Evolutionary conservation across 2,888 invertebrate genomes (phyloP).

Genomic region (Nemapogon koenigi): DNA sequence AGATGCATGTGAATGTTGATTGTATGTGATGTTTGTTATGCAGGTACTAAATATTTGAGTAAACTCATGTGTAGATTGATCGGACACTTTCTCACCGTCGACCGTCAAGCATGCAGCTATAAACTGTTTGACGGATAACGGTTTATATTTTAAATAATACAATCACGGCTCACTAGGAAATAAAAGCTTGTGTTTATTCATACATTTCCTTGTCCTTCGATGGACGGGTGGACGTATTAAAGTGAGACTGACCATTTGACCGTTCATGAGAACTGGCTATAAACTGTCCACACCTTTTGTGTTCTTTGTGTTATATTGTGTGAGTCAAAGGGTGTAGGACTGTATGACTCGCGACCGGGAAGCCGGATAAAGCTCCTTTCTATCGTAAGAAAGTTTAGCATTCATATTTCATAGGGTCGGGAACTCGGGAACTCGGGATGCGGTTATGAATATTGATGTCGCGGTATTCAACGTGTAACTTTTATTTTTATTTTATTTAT

Average conservation of each 20-base stretch:
- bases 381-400: not conserved
- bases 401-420: not conserved
- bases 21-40: too few species aligned
- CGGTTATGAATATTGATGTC: not conserved
- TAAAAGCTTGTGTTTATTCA: too few species aligned
- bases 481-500: not conserved
- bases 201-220: conserved; percentile 54
- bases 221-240: conserved; percentile 47
- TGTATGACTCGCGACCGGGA: conserved; percentile 37
- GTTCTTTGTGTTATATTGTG: conserved; percentile 45
- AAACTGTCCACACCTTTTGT: conserved; percentile 60
- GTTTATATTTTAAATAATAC: too few species aligned
- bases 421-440: too few species aligned
- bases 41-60: too few species aligned
- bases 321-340: conserved; percentile 55
- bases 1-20: too few species aligned
- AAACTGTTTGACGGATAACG: conserved; percentile 59
- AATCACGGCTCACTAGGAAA: too few species aligned
- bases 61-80: too few species aligned
- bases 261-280: conserved; percentile 30
- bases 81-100: too few species aligned
- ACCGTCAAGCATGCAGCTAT: too few species aligned
- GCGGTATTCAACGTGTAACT: not conserved
- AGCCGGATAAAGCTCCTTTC: conserved; percentile 24
- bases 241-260: conserved; percentile 50